Percentiles rank a stretch among this genome's conserved stretches.
Evolutionary conservation across 2,888 invertebrate genomes (phyloP).

Genomic region (Eulithis testata): DNA sequence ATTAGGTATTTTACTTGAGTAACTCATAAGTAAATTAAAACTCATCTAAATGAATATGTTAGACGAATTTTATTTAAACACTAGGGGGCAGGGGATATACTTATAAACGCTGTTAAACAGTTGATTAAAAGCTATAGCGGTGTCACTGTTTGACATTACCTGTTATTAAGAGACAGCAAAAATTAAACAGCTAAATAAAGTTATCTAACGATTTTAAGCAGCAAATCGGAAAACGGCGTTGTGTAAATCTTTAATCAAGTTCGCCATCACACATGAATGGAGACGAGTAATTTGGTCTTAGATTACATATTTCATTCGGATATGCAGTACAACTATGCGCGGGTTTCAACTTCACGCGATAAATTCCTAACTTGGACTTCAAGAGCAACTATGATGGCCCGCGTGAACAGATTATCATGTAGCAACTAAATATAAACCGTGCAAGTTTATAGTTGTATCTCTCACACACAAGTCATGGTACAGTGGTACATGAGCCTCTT

Average conservation of each 20-base stretch:
- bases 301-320: slow-evolving; percentile 39
- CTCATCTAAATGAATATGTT: too few species aligned
- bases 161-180: too few species aligned
- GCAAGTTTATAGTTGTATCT: slow-evolving; percentile 10
- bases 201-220: too few species aligned
- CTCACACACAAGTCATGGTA: slow-evolving; percentile 2
- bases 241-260: too few species aligned
- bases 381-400: slow-evolving; percentile 21
- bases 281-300: slow-evolving; percentile 25
- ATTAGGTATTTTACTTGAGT: too few species aligned
- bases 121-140: too few species aligned
- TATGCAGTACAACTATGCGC: slow-evolving; percentile 45
- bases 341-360: slow-evolving; percentile 51
- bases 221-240: background rate
- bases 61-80: too few species aligned
- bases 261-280: background rate
- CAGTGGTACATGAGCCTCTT: background rate
- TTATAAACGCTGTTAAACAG: too few species aligned
- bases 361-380: slow-evolving; percentile 56
- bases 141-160: too few species aligned
- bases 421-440: slow-evolving; percentile 9
- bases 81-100: too few species aligned
- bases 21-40: too few species aligned
- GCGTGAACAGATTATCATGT: slow-evolving; percentile 34
- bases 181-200: too few species aligned